A percentile compares a stretch with the other conserved stretches of the same genome.
phyloP scores from a whole-genome alignment of 1,140 invertebrate species.

The Sminthurides bifidus region DNA sequence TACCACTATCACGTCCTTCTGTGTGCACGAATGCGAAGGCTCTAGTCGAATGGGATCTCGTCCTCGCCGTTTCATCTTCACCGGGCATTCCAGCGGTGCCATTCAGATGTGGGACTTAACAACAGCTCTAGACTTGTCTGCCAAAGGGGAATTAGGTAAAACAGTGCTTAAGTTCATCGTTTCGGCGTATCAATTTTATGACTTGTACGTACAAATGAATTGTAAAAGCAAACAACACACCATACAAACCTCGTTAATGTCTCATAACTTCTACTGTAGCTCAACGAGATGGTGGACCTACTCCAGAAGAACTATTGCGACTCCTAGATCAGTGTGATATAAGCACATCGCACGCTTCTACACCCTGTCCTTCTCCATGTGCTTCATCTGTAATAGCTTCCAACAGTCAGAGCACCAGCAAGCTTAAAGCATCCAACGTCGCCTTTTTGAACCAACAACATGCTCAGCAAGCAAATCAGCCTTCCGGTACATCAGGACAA shows the following conservation, averaged over 20 bases:
- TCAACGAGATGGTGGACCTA: conserved; percentile 65
- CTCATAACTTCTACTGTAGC: no score
- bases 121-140: conserved; percentile 73
- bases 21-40: conserved; percentile 93
- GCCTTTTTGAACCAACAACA: conserved; percentile 48
- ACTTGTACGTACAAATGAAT: neutral
- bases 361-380: conserved; percentile 72
- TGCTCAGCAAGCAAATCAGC: neutral
- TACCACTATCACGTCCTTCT: conserved; percentile 88
- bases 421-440: conserved; percentile 60
- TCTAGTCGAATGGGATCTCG: conserved; percentile 81
- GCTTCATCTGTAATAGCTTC: conserved; percentile 41
- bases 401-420: conserved; percentile 42
- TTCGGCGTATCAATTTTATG: neutral
- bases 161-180: conserved; percentile 4
- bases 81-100: conserved; percentile 85
- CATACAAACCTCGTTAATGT: no score
- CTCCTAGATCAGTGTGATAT: conserved; percentile 88
- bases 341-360: conserved; percentile 66
- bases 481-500: neutral
- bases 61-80: conserved; percentile 81
- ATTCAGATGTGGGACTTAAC: conserved; percentile 98
- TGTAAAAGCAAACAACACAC: no score
- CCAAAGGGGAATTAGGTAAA: conserved; percentile 52
- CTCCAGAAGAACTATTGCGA: conserved; percentile 73